These are phyloP conservation scores for Paradoxurus hermaphroditus DNA, from an alignment of 2,113 vertebrate species.

Conservation along the genomic window DNA sequence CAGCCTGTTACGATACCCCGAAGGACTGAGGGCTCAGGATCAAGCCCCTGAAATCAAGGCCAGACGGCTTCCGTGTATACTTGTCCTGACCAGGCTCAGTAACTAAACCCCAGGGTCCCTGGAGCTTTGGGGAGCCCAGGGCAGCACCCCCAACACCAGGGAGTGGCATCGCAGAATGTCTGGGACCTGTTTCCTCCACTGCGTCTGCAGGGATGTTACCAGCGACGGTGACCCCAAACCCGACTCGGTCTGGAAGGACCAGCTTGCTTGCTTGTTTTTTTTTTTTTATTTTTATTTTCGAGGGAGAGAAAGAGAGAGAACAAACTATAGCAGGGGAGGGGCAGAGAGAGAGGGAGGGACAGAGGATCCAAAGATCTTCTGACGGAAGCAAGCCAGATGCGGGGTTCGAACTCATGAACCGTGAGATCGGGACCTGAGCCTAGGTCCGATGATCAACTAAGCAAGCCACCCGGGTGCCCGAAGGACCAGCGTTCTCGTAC, in stretches of 20 bases:
- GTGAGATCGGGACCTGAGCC: too few relatives aligned
- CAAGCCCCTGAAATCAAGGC: neutral
- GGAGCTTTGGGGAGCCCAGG: neutral
- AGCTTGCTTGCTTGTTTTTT: neutral
- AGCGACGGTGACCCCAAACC: neutral
- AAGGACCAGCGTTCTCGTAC: neutral
- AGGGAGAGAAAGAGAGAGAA: too few relatives aligned
- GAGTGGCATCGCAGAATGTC: neutral
- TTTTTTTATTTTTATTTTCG: too few relatives aligned
- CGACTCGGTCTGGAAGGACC: neutral
- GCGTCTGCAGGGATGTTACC: neutral
- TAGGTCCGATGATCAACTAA: too few relatives aligned
- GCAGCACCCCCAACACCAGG: neutral
- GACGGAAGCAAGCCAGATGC: too few relatives aligned
- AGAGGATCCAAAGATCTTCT: too few relatives aligned
- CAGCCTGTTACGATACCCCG: rapidly evolving
- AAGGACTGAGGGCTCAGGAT: neutral
- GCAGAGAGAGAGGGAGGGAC: too few relatives aligned
- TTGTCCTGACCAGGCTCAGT: neutral
- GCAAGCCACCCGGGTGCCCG: too few relatives aligned
- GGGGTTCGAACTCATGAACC: too few relatives aligned
- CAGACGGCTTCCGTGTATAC: neutral
- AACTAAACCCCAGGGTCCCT: neutral
- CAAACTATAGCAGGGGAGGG: too few relatives aligned
- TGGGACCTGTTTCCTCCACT: neutral